These are phyloP conservation scores for Actenoides lindsayi DNA, from an alignment of 2,113 vertebrate genomes.

Conservation along the genomic window DNA sequence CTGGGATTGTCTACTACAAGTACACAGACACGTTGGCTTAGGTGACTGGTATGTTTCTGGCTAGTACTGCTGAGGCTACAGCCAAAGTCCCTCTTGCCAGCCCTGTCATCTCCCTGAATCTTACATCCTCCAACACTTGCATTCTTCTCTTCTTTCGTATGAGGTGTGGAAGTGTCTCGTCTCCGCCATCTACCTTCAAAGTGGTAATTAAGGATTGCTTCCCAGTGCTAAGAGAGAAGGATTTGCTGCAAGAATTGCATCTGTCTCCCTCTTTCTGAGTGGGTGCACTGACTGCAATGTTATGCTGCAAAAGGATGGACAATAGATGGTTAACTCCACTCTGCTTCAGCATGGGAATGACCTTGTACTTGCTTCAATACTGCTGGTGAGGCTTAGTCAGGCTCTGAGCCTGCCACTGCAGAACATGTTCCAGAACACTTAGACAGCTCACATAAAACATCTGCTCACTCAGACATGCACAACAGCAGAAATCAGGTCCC, in stretches of 20 bases:
- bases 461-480: not conserved
- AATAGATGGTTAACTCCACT: not conserved
- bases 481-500: not conserved
- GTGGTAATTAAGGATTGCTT: not conserved
- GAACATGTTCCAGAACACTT: not conserved
- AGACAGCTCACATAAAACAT: not conserved
- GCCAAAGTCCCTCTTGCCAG: not conserved
- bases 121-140: not conserved
- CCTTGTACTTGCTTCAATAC: not conserved
- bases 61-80: not conserved
- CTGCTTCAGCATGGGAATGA: not conserved
- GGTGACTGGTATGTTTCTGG: not conserved
- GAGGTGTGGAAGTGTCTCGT: not conserved
- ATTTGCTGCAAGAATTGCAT: not conserved
- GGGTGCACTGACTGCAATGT: not conserved
- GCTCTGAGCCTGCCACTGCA: not conserved
- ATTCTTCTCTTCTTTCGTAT: not conserved
- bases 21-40: not conserved
- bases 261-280: not conserved
- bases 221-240: not conserved
- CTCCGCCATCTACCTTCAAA: not conserved
- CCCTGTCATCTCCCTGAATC: not conserved
- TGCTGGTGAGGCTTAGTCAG: not conserved
- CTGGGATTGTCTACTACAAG: not conserved
- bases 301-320: not conserved